Base-by-base conservation (phyloP, 2,797 vertebrate species). In the Sciurus vulgaris region DNA sequence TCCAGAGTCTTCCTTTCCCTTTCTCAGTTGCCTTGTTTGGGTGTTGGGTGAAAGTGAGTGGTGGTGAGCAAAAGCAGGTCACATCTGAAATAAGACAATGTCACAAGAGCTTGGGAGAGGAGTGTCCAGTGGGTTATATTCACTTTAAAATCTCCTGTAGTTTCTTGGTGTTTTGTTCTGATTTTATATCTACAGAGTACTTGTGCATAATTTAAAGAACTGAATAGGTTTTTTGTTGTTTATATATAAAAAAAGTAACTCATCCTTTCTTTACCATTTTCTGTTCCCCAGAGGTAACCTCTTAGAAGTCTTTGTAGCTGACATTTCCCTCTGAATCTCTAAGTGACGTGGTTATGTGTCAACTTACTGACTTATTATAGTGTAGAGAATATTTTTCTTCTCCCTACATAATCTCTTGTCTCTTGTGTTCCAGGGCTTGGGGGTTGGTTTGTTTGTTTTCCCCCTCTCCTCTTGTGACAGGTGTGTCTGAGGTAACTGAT, bases 151-250 rank as follows among this genome's bases (percentile, higher is more conserved):
- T 38, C 81, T 33, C 67, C 49, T 70, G 26, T 28, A 49, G 63
- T 86, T 89, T 86, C 70, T 92, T 44, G 85, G 54, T 44, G 67
- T 38, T 86, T 82, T 89, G 93, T 81, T 86, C 69, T 81, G 33
- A 70, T 73, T 73, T 92, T 86, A 59, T 20, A 56, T n/a, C 2
- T 67, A 94, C 74, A 47, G 59, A 86, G 76, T 38, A 63, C 35
- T 54, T 56, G 44, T 18, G 70, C 18, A n/a, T 35, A 81, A 74
- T 74, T 74, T 69, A 35, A 70, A 91, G 35, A 86, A 44, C 63
- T 65, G 86, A 92, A 86, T 47, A 70, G 24, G 3, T 86, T 93
- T 84, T 18, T 86, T 91, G 86, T 56, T 56, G 54, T 56, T 56
- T 18, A 22, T 56, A 38, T 3, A 38, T 81, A 26, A 92, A 89